Evolutionary conservation across 2,888 invertebrate genomes (phyloP), one percentile per base, ranked within the genome.

Genomic region (Lasioglossum morio): DNA sequence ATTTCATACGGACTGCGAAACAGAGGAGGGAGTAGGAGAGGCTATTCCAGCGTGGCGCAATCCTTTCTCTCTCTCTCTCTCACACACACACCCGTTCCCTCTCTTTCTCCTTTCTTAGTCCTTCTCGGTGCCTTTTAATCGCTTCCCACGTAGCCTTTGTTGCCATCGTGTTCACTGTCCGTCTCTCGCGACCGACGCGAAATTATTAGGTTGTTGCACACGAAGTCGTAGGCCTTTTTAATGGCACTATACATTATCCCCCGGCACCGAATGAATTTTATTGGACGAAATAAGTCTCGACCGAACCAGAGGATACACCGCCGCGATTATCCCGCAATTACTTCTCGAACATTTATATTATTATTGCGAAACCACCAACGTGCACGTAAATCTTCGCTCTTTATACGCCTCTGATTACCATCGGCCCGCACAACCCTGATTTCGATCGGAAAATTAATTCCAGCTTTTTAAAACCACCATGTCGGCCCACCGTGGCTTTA

Each of bases 161-260:
- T 77, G 81, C 74, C 81, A 12, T 77, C 84, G 70, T 57, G 76
- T 86, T 84, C 57, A 34, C 72, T 70, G 79, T 53, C 57, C 46
- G 72, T 53, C 78, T 77, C 78, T 74, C 79, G 75, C 63, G 84
- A 76, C 69, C 79, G 72, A 77, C 85, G n/a, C 82, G 72, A 88
- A 88, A 90, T 92, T 90, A 88, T 92, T 90, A 70, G 70, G 70
- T 70, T 70, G 70, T 88, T 86, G 73, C 87, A 77, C 85, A 82
- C 82, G 81, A 79, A 73, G 81, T 82, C 85, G 43, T 48, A 37
- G 53, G 60, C 27, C 46, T 70, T 83, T 70, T 70, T 70, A 70
- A 70, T 70, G 70, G 37, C 70, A n/a, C 70, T 40, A 40, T 70
- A 70, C 40, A 40, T 70, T 70, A 70, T 70, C 40, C 23, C 40